Conservation (phyloP, 92 coral and sea anemone species). For the Bergia sp. region DNA sequence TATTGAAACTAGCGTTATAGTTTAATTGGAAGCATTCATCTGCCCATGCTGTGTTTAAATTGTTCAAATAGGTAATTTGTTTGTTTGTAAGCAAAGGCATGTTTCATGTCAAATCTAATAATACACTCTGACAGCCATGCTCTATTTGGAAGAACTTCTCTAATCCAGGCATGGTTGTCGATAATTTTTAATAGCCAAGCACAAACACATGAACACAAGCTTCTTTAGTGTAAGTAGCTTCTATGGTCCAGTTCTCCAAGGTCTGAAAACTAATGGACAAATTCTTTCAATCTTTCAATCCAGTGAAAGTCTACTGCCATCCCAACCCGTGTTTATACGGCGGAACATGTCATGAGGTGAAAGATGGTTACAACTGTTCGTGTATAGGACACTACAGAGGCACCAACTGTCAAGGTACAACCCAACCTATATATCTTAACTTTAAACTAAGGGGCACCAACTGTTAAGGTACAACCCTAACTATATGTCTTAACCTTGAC, state of each 20-base stretch:
- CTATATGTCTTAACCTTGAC: too few relatives aligned
- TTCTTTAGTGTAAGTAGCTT: too few relatives aligned
- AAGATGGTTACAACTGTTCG: conserved; percentile 71
- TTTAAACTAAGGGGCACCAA: not conserved
- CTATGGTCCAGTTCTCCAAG: not conserved
- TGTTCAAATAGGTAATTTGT: too few relatives aligned
- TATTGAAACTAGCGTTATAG: too few relatives aligned
- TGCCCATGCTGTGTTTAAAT: too few relatives aligned
- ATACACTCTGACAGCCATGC: too few relatives aligned
- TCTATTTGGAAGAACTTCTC: too few relatives aligned
- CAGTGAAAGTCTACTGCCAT: conserved; percentile 82
- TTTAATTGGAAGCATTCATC: too few relatives aligned
- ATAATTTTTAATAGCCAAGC: not conserved
- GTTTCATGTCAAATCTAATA: too few relatives aligned
- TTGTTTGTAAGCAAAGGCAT: too few relatives aligned
- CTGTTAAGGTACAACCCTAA: not conserved
- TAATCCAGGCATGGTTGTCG: too few relatives aligned
- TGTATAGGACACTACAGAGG: conserved; percentile 96
- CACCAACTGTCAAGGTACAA: conserved; percentile 80
- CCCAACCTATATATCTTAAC: too few relatives aligned
- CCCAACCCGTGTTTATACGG: conserved; percentile 96
- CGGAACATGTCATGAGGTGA: conserved; percentile 80
- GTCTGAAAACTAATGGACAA: not conserved
- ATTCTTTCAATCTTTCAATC: not conserved
- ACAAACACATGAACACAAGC: not conserved